A percentile compares a stretch with the other conserved stretches of the same genome.
phyloP scores from a whole-genome alignment of 2,797 vertebrate species.

The Melanotaenia boesemani region DNA sequence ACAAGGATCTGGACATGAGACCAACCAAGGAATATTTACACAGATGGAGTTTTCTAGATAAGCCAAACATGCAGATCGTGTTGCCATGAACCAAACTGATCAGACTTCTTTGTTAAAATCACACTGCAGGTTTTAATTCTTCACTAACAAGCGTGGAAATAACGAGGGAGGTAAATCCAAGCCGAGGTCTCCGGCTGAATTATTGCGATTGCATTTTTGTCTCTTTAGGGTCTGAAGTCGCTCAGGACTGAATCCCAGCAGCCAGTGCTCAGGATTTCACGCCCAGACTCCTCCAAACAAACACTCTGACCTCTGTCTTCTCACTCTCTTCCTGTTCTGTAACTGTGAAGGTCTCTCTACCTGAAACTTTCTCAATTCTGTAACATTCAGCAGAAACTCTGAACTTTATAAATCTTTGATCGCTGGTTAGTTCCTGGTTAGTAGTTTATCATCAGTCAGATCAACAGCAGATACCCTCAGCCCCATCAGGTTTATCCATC shows the following conservation, averaged over 20 bases:
- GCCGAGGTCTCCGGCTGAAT: slow-evolving; percentile 64
- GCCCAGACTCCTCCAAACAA: slow-evolving; percentile 24
- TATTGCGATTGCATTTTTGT: slow-evolving; percentile 56
- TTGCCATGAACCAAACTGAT: no score
- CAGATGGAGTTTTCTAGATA: no score
- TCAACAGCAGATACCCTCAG: no score
- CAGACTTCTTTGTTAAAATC: not conserved
- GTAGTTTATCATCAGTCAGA: no score
- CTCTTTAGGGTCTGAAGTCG: slow-evolving; percentile 44
- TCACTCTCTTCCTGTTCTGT: not conserved
- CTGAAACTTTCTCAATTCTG: slow-evolving; percentile 4
- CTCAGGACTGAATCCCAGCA: slow-evolving; percentile 48
- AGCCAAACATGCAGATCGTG: no score
- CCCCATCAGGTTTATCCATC: no score
- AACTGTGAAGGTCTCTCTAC: not conserved
- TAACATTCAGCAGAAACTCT: not conserved
- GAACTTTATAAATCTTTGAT: no score
- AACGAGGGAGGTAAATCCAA: slow-evolving; percentile 41
- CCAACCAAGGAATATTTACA: no score
- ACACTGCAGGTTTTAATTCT: slow-evolving; percentile 44
- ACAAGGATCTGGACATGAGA: no score
- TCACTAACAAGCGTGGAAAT: slow-evolving; percentile 75
- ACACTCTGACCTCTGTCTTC: slow-evolving; percentile 40
- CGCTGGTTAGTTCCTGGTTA: no score
- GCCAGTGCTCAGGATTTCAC: slow-evolving; percentile 27